phyloP scores from a whole-genome alignment of 2,888 invertebrate genomes.

The Autographa pulchrina region DNA sequence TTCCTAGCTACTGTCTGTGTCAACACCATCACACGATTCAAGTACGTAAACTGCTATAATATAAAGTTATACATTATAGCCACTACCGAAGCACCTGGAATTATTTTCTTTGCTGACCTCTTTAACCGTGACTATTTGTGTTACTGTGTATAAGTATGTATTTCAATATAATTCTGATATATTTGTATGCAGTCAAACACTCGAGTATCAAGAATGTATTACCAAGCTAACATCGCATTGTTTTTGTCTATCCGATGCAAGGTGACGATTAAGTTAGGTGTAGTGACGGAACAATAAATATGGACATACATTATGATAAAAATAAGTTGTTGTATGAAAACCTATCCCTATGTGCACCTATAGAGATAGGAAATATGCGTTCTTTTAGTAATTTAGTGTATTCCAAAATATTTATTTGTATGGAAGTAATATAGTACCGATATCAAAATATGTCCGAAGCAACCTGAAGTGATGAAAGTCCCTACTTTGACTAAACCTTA shows the following conservation, averaged over 20 bases:
- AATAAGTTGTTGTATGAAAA: not conserved
- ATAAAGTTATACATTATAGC: not conserved
- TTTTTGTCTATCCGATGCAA: not conserved
- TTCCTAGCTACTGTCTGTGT: too few species aligned
- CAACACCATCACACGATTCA: not conserved
- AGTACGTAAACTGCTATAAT: not conserved
- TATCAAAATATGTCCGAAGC: too few species aligned
- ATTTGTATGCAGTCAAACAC: not conserved
- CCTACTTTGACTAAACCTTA: too few species aligned
- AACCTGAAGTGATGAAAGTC: too few species aligned
- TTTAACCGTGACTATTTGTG: not conserved
- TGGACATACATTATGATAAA: not conserved
- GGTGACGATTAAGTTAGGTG: slow-evolving; percentile 5
- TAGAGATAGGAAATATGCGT: too few species aligned
- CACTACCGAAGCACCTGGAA: not conserved
- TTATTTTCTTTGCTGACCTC: not conserved
- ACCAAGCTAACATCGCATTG: not conserved
- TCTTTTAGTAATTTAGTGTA: too few species aligned
- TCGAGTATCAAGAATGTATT: not conserved
- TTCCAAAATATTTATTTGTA: too few species aligned
- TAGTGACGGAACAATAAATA: not conserved
- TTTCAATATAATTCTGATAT: not conserved
- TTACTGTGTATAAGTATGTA: not conserved
- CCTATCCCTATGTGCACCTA: too few species aligned
- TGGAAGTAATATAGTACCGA: too few species aligned